Evolutionary conservation across 2,113 vertebrate species (phyloP), one percentile per base, ranked within the genome.

Genomic region (Albula goreensis): DNA sequence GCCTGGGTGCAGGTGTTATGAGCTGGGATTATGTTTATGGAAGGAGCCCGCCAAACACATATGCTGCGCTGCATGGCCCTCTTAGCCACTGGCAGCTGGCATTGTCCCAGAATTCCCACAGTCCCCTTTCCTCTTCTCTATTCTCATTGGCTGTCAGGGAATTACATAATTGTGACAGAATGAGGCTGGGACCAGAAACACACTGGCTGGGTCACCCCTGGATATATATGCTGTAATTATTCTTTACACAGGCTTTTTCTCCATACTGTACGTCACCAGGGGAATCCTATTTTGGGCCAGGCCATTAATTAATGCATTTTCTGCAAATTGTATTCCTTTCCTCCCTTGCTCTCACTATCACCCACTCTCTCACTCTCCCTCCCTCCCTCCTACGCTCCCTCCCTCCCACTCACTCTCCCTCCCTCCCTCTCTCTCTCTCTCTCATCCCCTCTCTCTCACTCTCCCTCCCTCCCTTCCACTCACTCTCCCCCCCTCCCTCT

Each of bases 291-390:
- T 74, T 74, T 74, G 6, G n/a, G 70, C 25, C 70, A 74, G 70
- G 70, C 70, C 70, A 74, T 74, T 74, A 74, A 74, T 74, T 74
- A 74, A 74, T 74, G 70, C n/a, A 31, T 74, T 74, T 31, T n/a
- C n/a, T 31, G 9, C 70, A 74, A 31, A 74, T 25, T 74, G 22
- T 9, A 22, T 74, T n/a, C 7, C 66, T 4, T 74, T n/a, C 25
- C 66, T n/a, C 66, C 9, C 63, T n/a, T 5, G 5, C 63, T 70
- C 4, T n/a, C 63, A 4, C 19, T 5, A 17, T n/a, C 22, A 17
- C 22, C 17, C 22, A 2, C 60, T 63, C 60, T 17, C 63, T 70
- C 8, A 22, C 56, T 60, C 56, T 41, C 56, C 17, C 56, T 60
- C 56, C 17, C 56, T 60, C 56, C 17, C 11, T 60, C 9, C 17